phyloP scores from a whole-genome alignment of 2,797 vertebrate species.

The Liparis tanakae region DNA sequence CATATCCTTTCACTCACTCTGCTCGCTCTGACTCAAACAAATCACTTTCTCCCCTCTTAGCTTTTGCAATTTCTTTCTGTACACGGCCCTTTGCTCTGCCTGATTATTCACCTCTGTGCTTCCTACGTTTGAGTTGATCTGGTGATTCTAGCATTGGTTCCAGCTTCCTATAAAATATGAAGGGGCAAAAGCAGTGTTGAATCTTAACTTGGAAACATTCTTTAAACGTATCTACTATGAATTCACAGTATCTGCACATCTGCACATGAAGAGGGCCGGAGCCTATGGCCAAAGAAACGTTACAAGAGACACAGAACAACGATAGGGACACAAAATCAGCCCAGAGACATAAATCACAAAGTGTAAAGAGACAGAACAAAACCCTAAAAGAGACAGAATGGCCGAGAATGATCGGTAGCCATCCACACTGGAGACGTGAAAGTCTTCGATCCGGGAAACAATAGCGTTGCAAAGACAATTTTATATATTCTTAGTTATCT shows the following conservation, averaged over 20 bases:
- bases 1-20: background rate
- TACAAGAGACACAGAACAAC: background rate
- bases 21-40: background rate
- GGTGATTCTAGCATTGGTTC: background rate
- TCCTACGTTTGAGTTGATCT: background rate
- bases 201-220: background rate
- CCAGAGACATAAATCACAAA: background rate
- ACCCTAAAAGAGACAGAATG: too few species aligned
- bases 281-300: background rate
- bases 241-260: background rate
- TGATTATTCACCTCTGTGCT: background rate
- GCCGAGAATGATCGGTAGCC: background rate
- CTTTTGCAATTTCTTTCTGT: slow-evolving; percentile 13
- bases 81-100: background rate
- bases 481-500: too few species aligned
- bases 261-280: background rate
- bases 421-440: background rate
- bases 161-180: background rate
- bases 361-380: background rate
- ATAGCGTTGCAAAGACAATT: background rate
- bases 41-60: background rate
- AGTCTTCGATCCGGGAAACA: background rate
- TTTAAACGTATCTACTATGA: background rate
- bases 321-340: background rate
- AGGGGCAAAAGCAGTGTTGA: background rate